Conservation (phyloP, 2,888 invertebrate genomes). For the Rotaria magnacalcarata region DNA sequence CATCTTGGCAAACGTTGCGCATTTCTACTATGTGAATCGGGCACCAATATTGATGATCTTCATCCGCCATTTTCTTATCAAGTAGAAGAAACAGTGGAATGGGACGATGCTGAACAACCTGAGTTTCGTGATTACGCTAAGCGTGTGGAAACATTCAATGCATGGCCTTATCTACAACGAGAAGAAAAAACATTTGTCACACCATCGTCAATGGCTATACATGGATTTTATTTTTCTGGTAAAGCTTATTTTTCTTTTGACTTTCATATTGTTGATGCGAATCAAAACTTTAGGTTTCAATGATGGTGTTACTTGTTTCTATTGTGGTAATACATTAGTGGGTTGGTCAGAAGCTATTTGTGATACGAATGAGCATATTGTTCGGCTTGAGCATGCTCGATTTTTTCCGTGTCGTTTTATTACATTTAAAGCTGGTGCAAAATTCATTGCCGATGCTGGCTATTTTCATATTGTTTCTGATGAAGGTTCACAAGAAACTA, state of each 20-base stretch:
- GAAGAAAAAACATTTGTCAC: neutral
- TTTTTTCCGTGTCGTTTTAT: constrained; percentile 23
- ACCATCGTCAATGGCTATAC: neutral
- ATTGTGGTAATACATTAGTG: constrained; percentile 16
- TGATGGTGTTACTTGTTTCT: constrained; percentile 30
- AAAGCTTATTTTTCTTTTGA: neutral
- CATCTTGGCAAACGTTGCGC: neutral
- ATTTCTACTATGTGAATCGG: neutral
- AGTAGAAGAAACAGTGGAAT: neutral
- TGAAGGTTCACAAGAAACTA: neutral
- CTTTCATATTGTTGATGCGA: neutral
- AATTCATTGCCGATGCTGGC: neutral
- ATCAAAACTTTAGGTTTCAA: neutral
- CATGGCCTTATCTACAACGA: neutral
- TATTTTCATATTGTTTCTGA: constrained; percentile 4
- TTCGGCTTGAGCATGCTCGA: constrained; percentile 22
- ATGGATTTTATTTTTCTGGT: constrained; percentile 29
- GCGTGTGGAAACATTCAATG: neutral
- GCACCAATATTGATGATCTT: constrained; percentile 10
- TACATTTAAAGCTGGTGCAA: neutral
- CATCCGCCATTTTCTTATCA: neutral
- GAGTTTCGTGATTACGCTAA: neutral
- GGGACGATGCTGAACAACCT: neutral
- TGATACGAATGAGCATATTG: neutral
- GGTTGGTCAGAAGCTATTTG: neutral